Evolutionary conservation across 2,888 invertebrate genomes (phyloP).

Genomic region (Cheilosia scutellata): DNA sequence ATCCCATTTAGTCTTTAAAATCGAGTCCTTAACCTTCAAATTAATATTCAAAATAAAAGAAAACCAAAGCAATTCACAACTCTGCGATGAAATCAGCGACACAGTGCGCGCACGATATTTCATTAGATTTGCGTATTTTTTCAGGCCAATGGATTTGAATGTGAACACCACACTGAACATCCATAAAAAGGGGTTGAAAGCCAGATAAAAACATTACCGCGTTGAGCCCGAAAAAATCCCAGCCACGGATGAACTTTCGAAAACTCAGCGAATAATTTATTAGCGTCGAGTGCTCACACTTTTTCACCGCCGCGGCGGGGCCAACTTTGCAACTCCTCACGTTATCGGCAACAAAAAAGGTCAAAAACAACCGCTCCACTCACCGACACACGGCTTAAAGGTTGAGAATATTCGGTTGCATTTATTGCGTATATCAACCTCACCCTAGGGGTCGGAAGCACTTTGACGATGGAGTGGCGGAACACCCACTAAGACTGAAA

Average conservation of each 20-base stretch:
- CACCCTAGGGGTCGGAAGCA: slow-evolving; percentile 71
- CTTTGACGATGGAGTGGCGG: slow-evolving; percentile 55
- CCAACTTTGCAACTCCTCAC: slow-evolving; percentile 57
- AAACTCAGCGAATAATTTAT: slow-evolving; percentile 71
- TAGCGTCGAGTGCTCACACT: slow-evolving; percentile 33
- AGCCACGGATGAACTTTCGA: slow-evolving; percentile 66
- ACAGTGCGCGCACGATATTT: slow-evolving; percentile 48
- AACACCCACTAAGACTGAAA: slow-evolving; percentile 44
- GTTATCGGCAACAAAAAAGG: slow-evolving; percentile 69
- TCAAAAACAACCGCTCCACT: slow-evolving; percentile 54
- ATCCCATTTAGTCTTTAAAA: slow-evolving; percentile 31
- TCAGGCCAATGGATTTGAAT: slow-evolving; percentile 68
- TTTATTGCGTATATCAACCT: slow-evolving; percentile 61
- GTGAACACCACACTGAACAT: slow-evolving; percentile 51
- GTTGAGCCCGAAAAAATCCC: slow-evolving; percentile 14
- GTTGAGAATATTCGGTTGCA: slow-evolving; percentile 63
- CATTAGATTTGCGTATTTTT: slow-evolving; percentile 73
- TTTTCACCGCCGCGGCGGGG: slow-evolving; percentile 37
- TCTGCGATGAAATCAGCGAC: slow-evolving; percentile 19
- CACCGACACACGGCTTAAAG: slow-evolving; percentile 50
- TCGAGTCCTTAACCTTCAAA: slow-evolving; percentile 8
- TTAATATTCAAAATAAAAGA: slow-evolving; percentile 23
- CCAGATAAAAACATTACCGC: slow-evolving; percentile 66
- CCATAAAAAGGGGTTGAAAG: slow-evolving; percentile 71
- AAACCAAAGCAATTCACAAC: slow-evolving; percentile 6